These are phyloP conservation scores for Alcedo atthis DNA, from an alignment of 2,797 vertebrate genomes.

Conservation along the genomic window DNA sequence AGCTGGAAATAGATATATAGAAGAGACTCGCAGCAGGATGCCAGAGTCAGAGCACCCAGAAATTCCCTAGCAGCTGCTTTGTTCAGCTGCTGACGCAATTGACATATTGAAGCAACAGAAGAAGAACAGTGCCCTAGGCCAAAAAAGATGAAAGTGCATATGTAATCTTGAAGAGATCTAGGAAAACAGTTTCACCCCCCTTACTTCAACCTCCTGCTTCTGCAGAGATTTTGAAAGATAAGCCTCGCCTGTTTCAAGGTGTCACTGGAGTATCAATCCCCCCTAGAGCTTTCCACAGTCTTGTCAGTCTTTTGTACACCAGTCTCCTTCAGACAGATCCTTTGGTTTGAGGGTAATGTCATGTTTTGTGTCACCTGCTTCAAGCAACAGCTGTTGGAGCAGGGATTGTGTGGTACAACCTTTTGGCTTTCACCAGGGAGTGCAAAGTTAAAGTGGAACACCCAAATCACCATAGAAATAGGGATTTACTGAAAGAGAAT, in stretches of 20 bases:
- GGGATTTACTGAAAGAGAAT: neutral
- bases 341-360: neutral
- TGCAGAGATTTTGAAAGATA: neutral
- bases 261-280: neutral
- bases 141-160: neutral
- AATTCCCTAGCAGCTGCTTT: constrained; percentile 17
- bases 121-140: neutral
- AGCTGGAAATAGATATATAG: constrained; percentile 5
- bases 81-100: neutral
- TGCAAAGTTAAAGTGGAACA: neutral
- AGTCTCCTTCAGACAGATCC: neutral
- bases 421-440: neutral
- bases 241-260: neutral
- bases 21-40: neutral
- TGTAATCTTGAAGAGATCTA: neutral
- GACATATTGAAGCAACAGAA: neutral
- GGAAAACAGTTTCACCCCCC: neutral
- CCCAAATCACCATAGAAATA: neutral
- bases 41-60: constrained; percentile 4
- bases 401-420: neutral
- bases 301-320: neutral
- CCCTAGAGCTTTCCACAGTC: neutral
- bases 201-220: neutral
- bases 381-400: neutral
- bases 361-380: neutral